Evolutionary conservation across 2,888 invertebrate species (phyloP).

Genomic region (Tetragnatha montana): DNA sequence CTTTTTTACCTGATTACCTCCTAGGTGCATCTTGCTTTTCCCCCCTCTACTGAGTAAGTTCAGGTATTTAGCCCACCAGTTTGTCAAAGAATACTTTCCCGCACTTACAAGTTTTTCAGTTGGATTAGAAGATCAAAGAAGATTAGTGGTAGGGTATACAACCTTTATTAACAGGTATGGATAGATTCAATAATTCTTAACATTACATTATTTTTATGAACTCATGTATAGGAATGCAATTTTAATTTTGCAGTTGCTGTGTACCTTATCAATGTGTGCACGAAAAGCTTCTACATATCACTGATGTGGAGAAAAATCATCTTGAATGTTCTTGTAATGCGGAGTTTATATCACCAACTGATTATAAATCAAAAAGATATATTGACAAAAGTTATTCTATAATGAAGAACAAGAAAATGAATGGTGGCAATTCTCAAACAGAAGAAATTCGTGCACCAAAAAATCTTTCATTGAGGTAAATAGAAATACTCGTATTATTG

Average conservation of each 20-base stretch:
- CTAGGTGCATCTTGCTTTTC: no score
- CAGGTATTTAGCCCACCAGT: no score
- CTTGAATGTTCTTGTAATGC: constrained; percentile 33
- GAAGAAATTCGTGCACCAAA: not conserved
- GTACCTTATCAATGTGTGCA: constrained; percentile 46
- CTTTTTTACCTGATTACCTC: no score
- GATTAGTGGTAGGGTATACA: no score
- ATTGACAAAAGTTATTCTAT: not conserved
- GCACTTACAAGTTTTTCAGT: no score
- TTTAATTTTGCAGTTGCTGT: constrained; percentile 44
- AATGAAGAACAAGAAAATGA: not conserved
- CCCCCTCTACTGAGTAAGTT: no score
- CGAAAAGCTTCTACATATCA: constrained; percentile 30
- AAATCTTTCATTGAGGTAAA: not conserved
- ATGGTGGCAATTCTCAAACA: not conserved
- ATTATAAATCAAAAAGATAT: not conserved
- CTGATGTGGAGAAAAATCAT: constrained; percentile 9
- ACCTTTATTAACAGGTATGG: no score
- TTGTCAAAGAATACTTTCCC: no score
- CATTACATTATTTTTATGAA: no score
- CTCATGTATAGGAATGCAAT: no score
- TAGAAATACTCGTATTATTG: not conserved
- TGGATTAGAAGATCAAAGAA: no score
- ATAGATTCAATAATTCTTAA: no score
- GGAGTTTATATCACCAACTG: constrained; percentile 4